Evolutionary conservation across 2,888 invertebrate genomes (phyloP).

Genomic region (Agrypnus murinus): DNA sequence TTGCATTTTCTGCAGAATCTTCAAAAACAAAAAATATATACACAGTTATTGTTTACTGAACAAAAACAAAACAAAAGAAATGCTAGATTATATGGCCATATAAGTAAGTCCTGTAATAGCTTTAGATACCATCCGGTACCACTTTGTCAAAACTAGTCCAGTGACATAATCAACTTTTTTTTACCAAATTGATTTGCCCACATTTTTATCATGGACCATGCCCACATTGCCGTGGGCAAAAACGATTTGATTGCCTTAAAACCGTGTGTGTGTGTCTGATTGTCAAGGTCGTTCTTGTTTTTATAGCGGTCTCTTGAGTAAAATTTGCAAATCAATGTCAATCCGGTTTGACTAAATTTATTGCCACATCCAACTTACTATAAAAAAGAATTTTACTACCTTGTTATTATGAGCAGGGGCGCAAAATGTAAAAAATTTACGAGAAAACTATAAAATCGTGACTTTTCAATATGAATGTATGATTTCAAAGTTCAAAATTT

Average conservation of each 20-base stretch:
- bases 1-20: too few relatives aligned
- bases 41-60: too few relatives aligned
- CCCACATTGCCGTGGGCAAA: conserved; percentile 16
- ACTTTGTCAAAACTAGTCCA: conserved; percentile 21
- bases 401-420: background rate
- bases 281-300: conserved; percentile 26
- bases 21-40: too few relatives aligned
- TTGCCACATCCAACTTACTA: conserved; percentile 7
- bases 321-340: conserved; percentile 1
- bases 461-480: too few relatives aligned
- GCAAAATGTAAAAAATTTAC: background rate
- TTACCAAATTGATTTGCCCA: conserved; percentile 12
- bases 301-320: conserved; percentile 1
- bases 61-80: too few relatives aligned
- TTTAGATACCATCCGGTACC: conserved; percentile 16
- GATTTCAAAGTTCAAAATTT: too few relatives aligned
- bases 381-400: conserved; percentile 16
- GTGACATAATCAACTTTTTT: conserved; percentile 31
- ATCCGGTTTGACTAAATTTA: conserved; percentile 20
- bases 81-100: too few relatives aligned
- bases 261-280: conserved; percentile 26
- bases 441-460: too few relatives aligned
- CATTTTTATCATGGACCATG: conserved; percentile 19
- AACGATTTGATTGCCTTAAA: conserved; percentile 2
- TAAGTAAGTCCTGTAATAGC: too few relatives aligned